Evolutionary conservation across 2,113 vertebrate genomes (phyloP), one percentile per base, ranked within the genome.

Genomic region (Heterochromis multidens): DNA sequence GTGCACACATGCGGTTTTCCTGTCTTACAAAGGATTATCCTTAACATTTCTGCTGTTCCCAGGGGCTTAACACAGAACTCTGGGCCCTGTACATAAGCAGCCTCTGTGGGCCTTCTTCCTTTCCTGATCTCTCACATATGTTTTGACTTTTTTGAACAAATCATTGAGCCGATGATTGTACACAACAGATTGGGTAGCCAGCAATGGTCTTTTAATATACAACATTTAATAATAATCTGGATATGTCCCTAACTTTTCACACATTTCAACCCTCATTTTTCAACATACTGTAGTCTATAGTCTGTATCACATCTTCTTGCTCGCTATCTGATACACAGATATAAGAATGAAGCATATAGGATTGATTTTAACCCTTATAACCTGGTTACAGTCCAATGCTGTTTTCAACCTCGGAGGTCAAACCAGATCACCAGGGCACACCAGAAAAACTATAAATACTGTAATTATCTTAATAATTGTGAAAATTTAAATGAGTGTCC

Each of bases 21-120:
- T 43, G n/a, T 67, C 21, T 7, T 43, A 40, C n/a, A 40, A 43
- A 43, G 37, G 13, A 67, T 67, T 67, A 35, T 35, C 35, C 35
- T 67, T n/a, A 43, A 67, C 63, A 43, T 67, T 67, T 67, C n/a
- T 43, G 35, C 35, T 67, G 35, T 67, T 43, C 63, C 35, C 63
- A 23, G 62, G 62, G n/a, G 21, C 21, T 37, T 37, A 65, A 23
- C 21, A 14, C 62, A 65, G 62, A 65, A 65, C 37, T 23, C 21
- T 65, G 33, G 62, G 62, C 33, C 23, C 62, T 5, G 1, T 65
- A 40, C 0, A 0, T 23, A 65, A 37, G 33, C 62, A 65, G 21
- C 33, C 33, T 65, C 62, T 37, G 33, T 65, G 62, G 62, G 33
- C 62, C 62, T 33, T 33, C 62, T 65, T 65, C 62, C 33, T 37